Evolutionary conservation across 1,140 invertebrate genomes (phyloP).

Genomic region (Drosophila chauvacae): DNA sequence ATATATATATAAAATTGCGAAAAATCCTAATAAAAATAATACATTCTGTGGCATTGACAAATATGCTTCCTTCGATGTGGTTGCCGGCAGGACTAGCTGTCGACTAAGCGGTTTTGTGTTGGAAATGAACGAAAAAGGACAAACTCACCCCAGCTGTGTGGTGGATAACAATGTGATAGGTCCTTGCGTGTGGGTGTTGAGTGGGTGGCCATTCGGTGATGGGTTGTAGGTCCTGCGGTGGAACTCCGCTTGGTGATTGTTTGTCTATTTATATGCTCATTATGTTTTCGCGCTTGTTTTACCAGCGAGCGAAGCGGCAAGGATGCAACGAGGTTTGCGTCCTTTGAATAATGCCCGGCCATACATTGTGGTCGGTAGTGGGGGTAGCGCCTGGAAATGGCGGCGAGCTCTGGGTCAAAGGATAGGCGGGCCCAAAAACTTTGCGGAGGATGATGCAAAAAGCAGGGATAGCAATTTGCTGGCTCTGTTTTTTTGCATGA

Average conservation of each 20-base stretch:
- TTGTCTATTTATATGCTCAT: conserved; percentile 77
- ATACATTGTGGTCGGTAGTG: conserved; percentile 64
- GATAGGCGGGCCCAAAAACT: conserved; percentile 33
- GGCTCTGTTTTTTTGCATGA: conserved; percentile 17
- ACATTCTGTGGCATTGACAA: neutral
- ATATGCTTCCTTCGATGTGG: neutral
- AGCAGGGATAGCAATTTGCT: conserved; percentile 52
- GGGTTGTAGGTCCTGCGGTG: conserved; percentile 6
- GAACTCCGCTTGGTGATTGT: conserved; percentile 50
- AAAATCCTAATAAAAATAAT: neutral
- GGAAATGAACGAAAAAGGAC: neutral
- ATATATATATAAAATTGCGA: neutral
- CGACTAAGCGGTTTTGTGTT: conserved; percentile 13
- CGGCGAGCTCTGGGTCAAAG: conserved; percentile 10
- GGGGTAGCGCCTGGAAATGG: conserved; percentile 3
- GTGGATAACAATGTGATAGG: conserved; percentile 13
- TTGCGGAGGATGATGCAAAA: conserved; percentile 44
- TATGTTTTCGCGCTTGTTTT: conserved; percentile 78
- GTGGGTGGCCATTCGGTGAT: neutral
- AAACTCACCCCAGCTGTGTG: conserved; percentile 31
- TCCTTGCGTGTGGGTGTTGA: neutral
- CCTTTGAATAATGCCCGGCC: conserved; percentile 69
- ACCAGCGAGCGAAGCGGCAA: conserved; percentile 46
- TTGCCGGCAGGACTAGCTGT: neutral
- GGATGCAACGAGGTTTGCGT: conserved; percentile 2